A percentile compares a stretch with the other conserved stretches of the same genome.
Evolutionary conservation across 1,140 invertebrate genomes (phyloP).

Genomic region (Pseudachorutes palmiensis): DNA sequence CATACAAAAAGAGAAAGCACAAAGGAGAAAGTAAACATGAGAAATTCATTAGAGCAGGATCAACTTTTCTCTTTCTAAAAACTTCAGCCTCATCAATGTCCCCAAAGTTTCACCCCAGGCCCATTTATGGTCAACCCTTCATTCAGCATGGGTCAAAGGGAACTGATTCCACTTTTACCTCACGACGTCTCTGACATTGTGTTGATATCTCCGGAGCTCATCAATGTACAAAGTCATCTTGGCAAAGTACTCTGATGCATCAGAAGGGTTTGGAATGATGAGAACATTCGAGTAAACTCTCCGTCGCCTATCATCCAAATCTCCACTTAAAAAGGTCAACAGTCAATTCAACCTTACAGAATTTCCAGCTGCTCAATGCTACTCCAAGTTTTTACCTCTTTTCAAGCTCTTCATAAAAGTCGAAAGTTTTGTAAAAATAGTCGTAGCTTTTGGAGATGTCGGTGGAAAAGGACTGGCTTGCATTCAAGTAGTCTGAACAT

Average conservation of each 20-base stretch:
- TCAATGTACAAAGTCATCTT: constrained; percentile 40
- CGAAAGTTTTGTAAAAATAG: constrained; percentile 21
- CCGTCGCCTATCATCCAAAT: not conserved
- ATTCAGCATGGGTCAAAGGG: not conserved
- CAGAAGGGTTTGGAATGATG: constrained; percentile 33
- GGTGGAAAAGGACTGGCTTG: constrained; percentile 40
- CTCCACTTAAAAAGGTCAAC: not conserved
- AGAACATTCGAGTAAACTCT: constrained; percentile 37
- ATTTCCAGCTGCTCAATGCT: not conserved
- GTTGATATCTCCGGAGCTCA: constrained; percentile 38
- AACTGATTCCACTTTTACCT: constrained; percentile 34
- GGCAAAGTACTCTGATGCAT: constrained; percentile 38
- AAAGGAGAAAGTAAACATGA: constrained; percentile 14
- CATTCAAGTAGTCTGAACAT: constrained; percentile 40
- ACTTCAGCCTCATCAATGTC: too few species aligned
- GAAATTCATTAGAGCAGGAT: constrained; percentile 6
- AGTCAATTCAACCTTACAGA: constrained; percentile 1
- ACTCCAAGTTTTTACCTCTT: constrained; percentile 13
- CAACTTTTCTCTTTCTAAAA: not conserved
- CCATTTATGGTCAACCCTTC: too few species aligned
- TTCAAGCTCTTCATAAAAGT: constrained; percentile 16
- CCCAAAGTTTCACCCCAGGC: too few species aligned
- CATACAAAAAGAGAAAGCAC: not conserved
- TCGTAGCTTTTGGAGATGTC: constrained; percentile 28
- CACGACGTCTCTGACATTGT: constrained; percentile 36